A percentile compares a stretch with the other conserved stretches of the same genome.
Conservation (phyloP, 2,113 vertebrate species). For the Eretmochelys imbricata region DNA sequence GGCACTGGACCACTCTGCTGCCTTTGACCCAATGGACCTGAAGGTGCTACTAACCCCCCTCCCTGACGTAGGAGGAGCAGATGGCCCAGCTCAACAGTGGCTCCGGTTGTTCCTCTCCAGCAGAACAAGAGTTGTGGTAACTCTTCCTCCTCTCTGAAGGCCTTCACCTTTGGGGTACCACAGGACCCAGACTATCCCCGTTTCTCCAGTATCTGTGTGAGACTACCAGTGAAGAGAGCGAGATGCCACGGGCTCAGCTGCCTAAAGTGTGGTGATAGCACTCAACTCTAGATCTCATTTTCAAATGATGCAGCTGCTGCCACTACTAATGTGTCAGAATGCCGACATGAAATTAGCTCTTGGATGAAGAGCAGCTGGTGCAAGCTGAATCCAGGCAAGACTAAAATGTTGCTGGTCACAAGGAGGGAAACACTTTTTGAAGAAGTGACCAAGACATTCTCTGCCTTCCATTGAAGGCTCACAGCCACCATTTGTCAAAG, state of each 20-base stretch:
- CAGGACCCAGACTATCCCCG: neutral
- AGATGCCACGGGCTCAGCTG: neutral
- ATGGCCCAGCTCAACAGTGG: neutral
- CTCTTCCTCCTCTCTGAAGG: neutral
- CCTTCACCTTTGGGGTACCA: neutral
- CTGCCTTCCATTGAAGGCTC: no score
- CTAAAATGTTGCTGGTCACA: neutral
- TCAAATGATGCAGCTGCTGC: no score
- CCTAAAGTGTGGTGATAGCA: neutral
- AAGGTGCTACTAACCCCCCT: neutral
- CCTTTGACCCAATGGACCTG: neutral
- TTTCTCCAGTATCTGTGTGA: neutral
- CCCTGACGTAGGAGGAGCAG: neutral
- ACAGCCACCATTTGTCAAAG: neutral
- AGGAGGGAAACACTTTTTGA: neutral
- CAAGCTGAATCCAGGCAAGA: neutral
- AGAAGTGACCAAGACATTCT: neutral
- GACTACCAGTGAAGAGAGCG: neutral
- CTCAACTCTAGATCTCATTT: neutral
- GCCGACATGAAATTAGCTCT: neutral
- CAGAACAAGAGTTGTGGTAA: neutral
- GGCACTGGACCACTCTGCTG: neutral
- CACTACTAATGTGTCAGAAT: no score
- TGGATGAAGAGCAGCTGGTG: neutral
- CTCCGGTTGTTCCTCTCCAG: neutral